Evolutionary conservation across 2,888 invertebrate species (phyloP).

Genomic region (Drosophila recens): DNA sequence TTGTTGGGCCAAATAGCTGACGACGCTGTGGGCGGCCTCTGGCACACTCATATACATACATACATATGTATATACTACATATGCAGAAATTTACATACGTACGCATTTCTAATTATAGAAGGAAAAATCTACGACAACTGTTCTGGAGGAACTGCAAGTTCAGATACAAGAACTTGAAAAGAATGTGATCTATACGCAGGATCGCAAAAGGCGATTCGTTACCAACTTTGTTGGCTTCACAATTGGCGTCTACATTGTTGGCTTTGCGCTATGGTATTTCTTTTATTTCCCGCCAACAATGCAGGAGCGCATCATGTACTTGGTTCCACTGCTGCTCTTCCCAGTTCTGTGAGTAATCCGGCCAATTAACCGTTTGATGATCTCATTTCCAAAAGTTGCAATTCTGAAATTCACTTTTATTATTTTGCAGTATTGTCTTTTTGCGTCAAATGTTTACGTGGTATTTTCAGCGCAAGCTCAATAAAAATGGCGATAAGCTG

Average conservation of each 20-base stretch:
- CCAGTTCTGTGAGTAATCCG: conserved; percentile 91
- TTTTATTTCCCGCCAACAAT: conserved; percentile 92
- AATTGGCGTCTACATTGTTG: conserved; percentile 89
- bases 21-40: conserved; percentile 33
- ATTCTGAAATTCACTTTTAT: conserved; percentile 10
- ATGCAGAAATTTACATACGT: conserved; percentile 34
- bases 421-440: conserved; percentile 88
- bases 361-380: conserved; percentile 23
- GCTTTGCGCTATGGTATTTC: conserved; percentile 91
- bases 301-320: conserved; percentile 90
- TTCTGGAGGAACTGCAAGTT: conserved; percentile 90
- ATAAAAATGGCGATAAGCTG: conserved; percentile 91
- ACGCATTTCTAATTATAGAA: conserved; percentile 84
- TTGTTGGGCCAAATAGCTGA: background rate
- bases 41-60: conserved; percentile 3
- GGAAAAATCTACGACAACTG: conserved; percentile 86
- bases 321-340: conserved; percentile 91
- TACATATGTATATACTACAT: conserved; percentile 21
- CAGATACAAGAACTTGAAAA: conserved; percentile 93
- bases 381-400: conserved; percentile 30
- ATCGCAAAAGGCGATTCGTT: conserved; percentile 92
- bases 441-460: conserved; percentile 93
- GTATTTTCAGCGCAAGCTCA: conserved; percentile 94
- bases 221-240: conserved; percentile 91
- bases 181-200: conserved; percentile 92